These are phyloP conservation scores for Epinephelus lanceolatus DNA, from an alignment of 2,113 vertebrate species.

Conservation along the genomic window DNA sequence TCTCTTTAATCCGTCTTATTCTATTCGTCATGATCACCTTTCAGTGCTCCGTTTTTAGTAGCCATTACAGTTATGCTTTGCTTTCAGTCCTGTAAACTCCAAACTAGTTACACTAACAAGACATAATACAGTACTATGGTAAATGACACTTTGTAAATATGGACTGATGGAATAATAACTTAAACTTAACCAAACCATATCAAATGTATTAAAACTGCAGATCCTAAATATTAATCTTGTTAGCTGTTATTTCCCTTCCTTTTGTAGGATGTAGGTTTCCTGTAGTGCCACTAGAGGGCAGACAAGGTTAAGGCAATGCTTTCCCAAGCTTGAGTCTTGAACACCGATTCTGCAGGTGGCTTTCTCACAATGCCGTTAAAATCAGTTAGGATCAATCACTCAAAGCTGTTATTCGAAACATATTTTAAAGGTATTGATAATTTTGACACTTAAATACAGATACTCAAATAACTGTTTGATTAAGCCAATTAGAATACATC, in stretches of 20 bases:
- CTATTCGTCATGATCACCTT: background rate
- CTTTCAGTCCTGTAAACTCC: background rate
- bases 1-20: background rate
- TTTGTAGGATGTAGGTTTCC: background rate
- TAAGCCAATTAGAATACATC: background rate
- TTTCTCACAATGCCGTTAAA: too few species aligned
- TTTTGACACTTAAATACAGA: background rate
- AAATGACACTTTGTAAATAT: background rate
- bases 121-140: background rate
- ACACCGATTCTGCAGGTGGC: fast-evolving
- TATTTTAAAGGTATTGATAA: background rate
- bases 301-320: slow-evolving; percentile 9
- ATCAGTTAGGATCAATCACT: too few species aligned
- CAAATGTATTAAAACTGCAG: background rate
- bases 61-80: background rate
- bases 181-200: background rate
- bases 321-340: background rate
- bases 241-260: background rate
- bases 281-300: slow-evolving; percentile 68
- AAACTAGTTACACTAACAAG: background rate
- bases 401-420: background rate
- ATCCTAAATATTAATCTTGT: background rate
- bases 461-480: background rate
- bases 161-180: background rate
- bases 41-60: background rate